Base-by-base conservation (phyloP, 2,888 invertebrate genomes). In the Chrysomela aeneicollis region DNA sequence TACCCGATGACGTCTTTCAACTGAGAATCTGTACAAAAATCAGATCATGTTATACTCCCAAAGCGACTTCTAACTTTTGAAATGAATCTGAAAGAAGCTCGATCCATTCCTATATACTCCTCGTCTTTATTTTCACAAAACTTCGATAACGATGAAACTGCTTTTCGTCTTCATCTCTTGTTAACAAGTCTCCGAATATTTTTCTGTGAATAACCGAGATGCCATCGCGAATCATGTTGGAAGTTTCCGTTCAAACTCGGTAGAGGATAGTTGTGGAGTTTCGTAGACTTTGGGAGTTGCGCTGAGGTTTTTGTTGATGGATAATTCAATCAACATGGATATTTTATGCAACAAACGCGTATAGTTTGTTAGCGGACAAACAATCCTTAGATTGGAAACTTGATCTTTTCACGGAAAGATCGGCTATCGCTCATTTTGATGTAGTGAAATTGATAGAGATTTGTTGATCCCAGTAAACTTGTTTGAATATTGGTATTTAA, bases 281-380 rank as follows among this genome's bases (percentile, higher is more conserved):
- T 42, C 15, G 42, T n/a, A 42, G 42, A 42, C 42, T 42, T 42
- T 15, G 15, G 42, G 15, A 42, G 6, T 35, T 42, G 42, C 4
- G 42, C 15, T 42, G 42, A 42, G 42, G 42, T 42, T 42, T 42
- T 42, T 42, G 42, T 42, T 42, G 42, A 42, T 42, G 42, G 15
- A 42, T 42, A 42, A 42, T 42, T 42, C 1, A 42, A 42, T 42
- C n/a, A 42, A 42, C 42, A 42, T 42, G 12, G n/a, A n/a, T 42
- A 42, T 15, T 4, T 3, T 42, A 15, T 15, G 12, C 42, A 42
- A 42, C 15, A 12, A 42, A 8, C 42, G n/a, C 12, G 42, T 42
- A 10, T 15, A 42, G 15, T 12, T 42, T 10, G 15, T 42, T 42
- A 42, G 35, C 8, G n/a, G n/a, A n/a, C 15, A 3, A 42, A 42